These are phyloP conservation scores for Leptinotarsa haldemani DNA, from an alignment of 2,888 invertebrate genomes.

Conservation along the genomic window DNA sequence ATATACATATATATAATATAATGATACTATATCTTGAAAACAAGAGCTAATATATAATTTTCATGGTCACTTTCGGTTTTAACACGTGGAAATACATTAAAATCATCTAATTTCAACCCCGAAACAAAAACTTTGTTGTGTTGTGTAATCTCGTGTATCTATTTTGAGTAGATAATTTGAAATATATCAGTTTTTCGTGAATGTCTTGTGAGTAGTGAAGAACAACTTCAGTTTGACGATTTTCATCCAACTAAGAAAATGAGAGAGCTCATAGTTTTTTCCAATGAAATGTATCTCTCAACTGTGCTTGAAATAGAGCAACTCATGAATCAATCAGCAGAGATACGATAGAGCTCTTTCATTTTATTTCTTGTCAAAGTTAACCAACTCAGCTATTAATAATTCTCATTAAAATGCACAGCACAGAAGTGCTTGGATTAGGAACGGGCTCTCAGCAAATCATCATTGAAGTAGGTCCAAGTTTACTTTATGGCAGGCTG, in stretches of 20 bases:
- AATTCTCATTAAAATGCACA: slow-evolving; percentile 7
- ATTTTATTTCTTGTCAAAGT: neutral
- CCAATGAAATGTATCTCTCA: neutral
- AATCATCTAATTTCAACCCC: no score
- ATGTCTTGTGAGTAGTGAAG: no score
- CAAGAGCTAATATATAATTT: no score
- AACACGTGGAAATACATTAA: no score
- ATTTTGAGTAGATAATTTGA: no score
- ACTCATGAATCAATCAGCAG: neutral
- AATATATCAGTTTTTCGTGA: no score
- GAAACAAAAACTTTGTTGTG: no score
- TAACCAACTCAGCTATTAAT: neutral
- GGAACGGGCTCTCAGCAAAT: neutral
- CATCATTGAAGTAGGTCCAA: slow-evolving; percentile 1
- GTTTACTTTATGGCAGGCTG: slow-evolving; percentile 9
- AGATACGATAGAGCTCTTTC: neutral
- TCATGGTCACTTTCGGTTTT: no score
- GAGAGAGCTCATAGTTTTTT: neutral
- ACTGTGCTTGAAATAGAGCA: neutral
- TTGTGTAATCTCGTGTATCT: no score
- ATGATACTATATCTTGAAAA: no score
- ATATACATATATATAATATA: no score
- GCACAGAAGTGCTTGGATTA: neutral
- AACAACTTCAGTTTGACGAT: neutral
- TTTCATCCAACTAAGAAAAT: neutral